A percentile compares a stretch with the other conserved stretches of the same genome.
Conservation (phyloP, 2,888 invertebrate genomes). For the Agonopterix alstromeriana region DNA sequence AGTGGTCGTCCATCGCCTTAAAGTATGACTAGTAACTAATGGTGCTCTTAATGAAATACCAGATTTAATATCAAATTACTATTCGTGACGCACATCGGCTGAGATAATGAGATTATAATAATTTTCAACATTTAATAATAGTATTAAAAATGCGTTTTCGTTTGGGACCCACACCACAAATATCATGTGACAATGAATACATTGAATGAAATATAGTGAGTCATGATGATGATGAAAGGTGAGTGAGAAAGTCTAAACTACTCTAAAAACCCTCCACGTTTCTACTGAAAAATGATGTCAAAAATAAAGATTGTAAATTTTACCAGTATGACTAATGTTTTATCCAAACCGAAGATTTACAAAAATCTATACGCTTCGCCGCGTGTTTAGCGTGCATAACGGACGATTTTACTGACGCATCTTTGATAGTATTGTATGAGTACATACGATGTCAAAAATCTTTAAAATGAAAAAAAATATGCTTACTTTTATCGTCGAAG, state of each 20-base stretch:
- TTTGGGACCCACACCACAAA: too few species aligned
- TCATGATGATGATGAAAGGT: background rate
- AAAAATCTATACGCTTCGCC: slow-evolving; percentile 55
- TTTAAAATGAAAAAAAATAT: background rate
- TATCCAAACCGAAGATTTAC: slow-evolving; percentile 46
- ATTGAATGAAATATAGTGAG: background rate
- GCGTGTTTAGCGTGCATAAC: slow-evolving; percentile 52
- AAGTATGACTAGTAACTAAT: too few species aligned
- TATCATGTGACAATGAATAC: too few species aligned
- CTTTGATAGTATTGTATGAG: slow-evolving; percentile 20
- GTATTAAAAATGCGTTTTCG: too few species aligned
- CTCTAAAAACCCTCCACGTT: background rate
- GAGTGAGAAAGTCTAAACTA: background rate
- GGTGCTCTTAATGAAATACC: too few species aligned
- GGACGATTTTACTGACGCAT: slow-evolving; percentile 32
- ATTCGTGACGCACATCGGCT: too few species aligned
- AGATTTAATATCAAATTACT: too few species aligned
- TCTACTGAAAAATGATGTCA: background rate
- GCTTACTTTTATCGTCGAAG: too few species aligned
- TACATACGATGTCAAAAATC: slow-evolving; percentile 15
- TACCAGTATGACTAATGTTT: slow-evolving; percentile 25
- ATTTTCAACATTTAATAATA: too few species aligned
- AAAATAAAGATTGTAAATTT: background rate
- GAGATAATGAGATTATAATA: too few species aligned
- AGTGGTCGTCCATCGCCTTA: too few species aligned